Evolutionary conservation across 2,113 vertebrate genomes (phyloP), one percentile per base, ranked within the genome.

Genomic region (Takifugu bimaculatus): DNA sequence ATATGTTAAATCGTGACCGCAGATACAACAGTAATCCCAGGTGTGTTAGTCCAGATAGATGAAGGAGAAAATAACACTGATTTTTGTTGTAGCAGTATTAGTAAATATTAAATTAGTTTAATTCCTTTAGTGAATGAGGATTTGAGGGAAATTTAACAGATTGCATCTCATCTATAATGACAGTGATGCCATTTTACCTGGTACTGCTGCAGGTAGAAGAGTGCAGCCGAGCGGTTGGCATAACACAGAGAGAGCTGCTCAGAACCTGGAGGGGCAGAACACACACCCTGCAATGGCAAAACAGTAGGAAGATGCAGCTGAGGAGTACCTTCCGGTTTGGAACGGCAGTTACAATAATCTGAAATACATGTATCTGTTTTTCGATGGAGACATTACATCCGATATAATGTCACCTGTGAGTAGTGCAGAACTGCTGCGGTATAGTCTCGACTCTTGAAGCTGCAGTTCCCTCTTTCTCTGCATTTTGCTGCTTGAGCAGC

Each of bases 191-290:
- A 15, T 14, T 75, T 84, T 43, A 87, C 85, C 82, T 82, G 79
- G 77, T 82, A 92, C 48, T 63, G 78, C 13, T 88, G 89, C 67
- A 96, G 91, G 74, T 89, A 91, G 83, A 92, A 91, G 39, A 98
- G 91, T 3, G 93, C 91, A 0, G 96, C 95, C 0, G 96, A 99
- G 58, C 95, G 94, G 83, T 99, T 99, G 82, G 93, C 95, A 1
- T 92, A 96, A 85, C 95, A 96, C 78, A 98, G 4, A 2, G 94
- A 87, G 51, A 94, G 79, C 70, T 94, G 90, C 4, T 92, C 89
- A 2, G 90, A 91, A 70, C 78, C 65, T 13, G 72, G 84, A 25
- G 50, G 74, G 48, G 93, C 87, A 13, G 92, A 89, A 20, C 93
- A 91, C 0, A 90, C 66, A 2, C 93, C 96, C 96, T 98, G 91